These are phyloP conservation scores for Mesaphorura yosii DNA, from an alignment of 1,140 invertebrate genomes.

Conservation along the genomic window DNA sequence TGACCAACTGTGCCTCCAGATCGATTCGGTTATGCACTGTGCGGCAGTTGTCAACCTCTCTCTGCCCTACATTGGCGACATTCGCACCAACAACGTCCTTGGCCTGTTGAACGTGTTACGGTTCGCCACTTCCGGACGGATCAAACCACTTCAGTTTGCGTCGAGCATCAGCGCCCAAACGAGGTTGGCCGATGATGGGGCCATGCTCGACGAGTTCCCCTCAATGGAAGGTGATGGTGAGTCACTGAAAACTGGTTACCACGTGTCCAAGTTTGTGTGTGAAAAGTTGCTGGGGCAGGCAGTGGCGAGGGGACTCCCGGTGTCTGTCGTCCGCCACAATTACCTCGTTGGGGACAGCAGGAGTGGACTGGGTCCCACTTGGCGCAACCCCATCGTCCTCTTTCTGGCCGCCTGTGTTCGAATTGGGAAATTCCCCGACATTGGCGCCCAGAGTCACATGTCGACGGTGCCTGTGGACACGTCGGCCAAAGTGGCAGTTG, in stretches of 20 bases:
- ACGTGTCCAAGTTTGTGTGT: constrained; percentile 4
- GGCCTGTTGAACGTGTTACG: no score
- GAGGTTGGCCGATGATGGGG: no score
- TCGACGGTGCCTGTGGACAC: background rate
- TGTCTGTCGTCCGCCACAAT: background rate
- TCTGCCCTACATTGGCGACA: constrained; percentile 11
- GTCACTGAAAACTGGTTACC: background rate
- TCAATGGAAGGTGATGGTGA: background rate
- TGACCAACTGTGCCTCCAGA: background rate
- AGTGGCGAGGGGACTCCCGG: background rate
- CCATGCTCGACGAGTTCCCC: no score
- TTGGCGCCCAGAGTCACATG: background rate
- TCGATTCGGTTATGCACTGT: constrained; percentile 14
- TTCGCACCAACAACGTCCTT: no score
- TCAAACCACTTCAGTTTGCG: no score
- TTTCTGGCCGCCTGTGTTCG: background rate
- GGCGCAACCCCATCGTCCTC: background rate
- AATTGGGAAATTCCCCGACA: background rate
- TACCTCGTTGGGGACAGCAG: background rate
- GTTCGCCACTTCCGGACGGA: no score
- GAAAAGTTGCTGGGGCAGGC: constrained; percentile 1
- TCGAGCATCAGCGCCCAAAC: no score
- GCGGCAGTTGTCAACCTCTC: constrained; percentile 11
- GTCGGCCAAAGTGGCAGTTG: background rate
- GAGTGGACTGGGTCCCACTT: background rate